Evolutionary conservation across 2,888 invertebrate genomes (phyloP), one percentile per base, ranked within the genome.

Genomic region (Thyatira batis): DNA sequence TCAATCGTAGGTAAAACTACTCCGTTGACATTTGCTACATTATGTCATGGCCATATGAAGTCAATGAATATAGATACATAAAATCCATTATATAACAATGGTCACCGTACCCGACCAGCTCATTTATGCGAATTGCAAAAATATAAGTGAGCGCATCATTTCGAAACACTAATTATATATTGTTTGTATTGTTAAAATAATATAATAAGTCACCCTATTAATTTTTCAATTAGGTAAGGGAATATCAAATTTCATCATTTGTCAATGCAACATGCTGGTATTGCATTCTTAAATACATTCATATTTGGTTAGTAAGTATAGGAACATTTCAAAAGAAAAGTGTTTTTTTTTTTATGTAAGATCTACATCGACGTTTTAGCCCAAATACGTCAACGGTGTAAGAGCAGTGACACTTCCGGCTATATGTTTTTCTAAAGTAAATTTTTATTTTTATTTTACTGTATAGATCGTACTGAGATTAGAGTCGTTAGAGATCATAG

Each of bases 381-480:
- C n/a, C n/a, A n/a, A n/a, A n/a, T n/a, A n/a, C n/a, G n/a, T n/a
- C n/a, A n/a, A n/a, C n/a, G n/a, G 39, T 39, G 60, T 56, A 62
- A 61, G 69, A 65, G 61, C 61, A 63, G 54, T 53, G 60, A 53
- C 61, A 58, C 64, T 72, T 71, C 72, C 69, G 63, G 61, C 60
- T 17, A 23, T 6, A 3, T 59, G 61, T 61, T 61, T 57, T 57
- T 52, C 55, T 51, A 50, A 54, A n/a, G n/a, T n/a, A n/a, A n/a
- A n/a, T n/a, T n/a, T n/a, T n/a, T n/a, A n/a, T n/a, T n/a, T n/a
- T n/a, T n/a, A 51, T 60, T 63, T 67, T 57, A 57, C 52, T 49
- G 49, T 45, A 33, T 48, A 44, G 39, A 23, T 6, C 8, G 39
- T 5, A 39, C 39, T 39, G 8, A 17, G 17, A 17, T 8, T n/a